Percentiles rank a stretch among this genome's conserved stretches.
These are phyloP conservation scores for Apocheima hispidaria DNA, from an alignment of 2,888 invertebrate species.

Conservation along the genomic window DNA sequence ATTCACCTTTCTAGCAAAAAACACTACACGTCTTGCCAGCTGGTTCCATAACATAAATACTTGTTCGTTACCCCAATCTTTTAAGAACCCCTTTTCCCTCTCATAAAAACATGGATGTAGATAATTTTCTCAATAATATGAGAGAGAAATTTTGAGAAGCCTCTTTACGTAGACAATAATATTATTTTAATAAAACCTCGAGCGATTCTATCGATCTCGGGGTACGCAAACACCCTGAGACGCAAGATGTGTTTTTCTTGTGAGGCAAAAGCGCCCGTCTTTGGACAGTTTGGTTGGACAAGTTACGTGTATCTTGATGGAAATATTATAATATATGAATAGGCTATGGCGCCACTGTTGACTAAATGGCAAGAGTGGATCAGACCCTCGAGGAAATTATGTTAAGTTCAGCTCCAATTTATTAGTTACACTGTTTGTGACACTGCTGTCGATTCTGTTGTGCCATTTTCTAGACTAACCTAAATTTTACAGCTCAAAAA, in stretches of 20 bases:
- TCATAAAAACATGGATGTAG: slow-evolving; percentile 35
- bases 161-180: slow-evolving; percentile 31
- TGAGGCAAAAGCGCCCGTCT: slow-evolving; percentile 7
- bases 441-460: no score
- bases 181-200: slow-evolving; percentile 37
- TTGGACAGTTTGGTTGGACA: slow-evolving; percentile 9
- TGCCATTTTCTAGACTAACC: no score
- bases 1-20: neutral
- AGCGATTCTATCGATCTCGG: slow-evolving; percentile 26
- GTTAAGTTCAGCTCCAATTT: no score
- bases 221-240: slow-evolving; percentile 16
- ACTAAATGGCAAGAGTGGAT: no score
- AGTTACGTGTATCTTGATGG: neutral
- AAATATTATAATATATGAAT: neutral
- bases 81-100: slow-evolving; percentile 18
- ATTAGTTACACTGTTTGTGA: no score
- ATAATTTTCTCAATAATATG: slow-evolving; percentile 39
- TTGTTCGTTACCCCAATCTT: slow-evolving; percentile 19
- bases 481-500: no score
- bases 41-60: slow-evolving; percentile 21
- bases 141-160: slow-evolving; percentile 34
- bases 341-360: no score
- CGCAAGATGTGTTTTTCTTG: slow-evolving; percentile 33
- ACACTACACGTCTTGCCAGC: slow-evolving; percentile 5
- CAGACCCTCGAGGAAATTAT: no score